Percentiles rank a stretch among this genome's conserved stretches.
These are phyloP conservation scores for Calliphora vomitoria DNA, from an alignment of 2,888 invertebrate species.

Conservation along the genomic window DNA sequence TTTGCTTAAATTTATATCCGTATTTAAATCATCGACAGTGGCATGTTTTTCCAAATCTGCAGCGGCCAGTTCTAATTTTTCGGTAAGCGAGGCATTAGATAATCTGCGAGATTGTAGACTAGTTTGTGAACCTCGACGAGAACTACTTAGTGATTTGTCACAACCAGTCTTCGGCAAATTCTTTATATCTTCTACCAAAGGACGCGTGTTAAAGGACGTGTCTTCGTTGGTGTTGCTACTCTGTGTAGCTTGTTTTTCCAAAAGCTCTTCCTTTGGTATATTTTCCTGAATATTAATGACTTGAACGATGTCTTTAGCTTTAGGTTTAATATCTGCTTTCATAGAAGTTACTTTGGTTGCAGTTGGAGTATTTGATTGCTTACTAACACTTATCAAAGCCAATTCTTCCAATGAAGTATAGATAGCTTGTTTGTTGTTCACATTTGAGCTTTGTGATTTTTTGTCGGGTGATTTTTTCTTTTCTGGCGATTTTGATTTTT, in stretches of 20 bases:
- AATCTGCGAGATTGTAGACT: conserved; percentile 77
- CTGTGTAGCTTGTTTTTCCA: not conserved
- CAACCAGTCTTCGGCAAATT: conserved; percentile 82
- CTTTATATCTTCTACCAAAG: conserved; percentile 79
- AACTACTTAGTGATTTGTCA: conserved; percentile 80
- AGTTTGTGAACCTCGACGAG: conserved; percentile 79
- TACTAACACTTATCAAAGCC: conserved; percentile 74
- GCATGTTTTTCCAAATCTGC: conserved; percentile 59
- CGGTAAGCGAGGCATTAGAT: conserved; percentile 78
- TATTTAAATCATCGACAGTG: not conserved
- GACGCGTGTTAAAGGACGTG: conserved; percentile 44
- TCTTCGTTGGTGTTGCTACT: not conserved
- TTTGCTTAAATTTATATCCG: conserved; percentile 23
- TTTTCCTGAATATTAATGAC: not conserved
- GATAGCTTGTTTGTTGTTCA: conserved; percentile 35
- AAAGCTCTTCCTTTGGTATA: not conserved
- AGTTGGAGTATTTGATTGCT: conserved; percentile 36
- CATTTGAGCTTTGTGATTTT: conserved; percentile 8
- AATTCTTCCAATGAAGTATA: conserved; percentile 79
- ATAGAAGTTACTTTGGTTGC: not conserved
- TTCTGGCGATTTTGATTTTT: conserved; percentile 76
- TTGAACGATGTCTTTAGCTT: not conserved
- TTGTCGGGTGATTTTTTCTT: conserved; percentile 77
- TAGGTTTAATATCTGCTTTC: not conserved
- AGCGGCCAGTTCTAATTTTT: conserved; percentile 75